A percentile compares a stretch with the other conserved stretches of the same genome.
phyloP scores from a whole-genome alignment of 2,888 invertebrate genomes.

The Dynastes maya region DNA sequence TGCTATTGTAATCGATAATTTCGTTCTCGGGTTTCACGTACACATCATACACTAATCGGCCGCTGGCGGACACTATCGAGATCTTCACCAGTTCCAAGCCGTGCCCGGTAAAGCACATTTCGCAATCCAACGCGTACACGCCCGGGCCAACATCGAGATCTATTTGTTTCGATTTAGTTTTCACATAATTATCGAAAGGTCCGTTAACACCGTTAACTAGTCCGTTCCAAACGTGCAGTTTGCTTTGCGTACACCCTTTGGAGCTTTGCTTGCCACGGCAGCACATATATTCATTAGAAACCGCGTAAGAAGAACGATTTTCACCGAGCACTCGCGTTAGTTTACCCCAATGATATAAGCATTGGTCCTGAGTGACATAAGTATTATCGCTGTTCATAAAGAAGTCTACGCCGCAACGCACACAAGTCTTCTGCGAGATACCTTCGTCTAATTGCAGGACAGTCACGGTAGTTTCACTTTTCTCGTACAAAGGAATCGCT shows the following conservation, averaged over 20 bases:
- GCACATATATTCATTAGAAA: slow-evolving; percentile 74
- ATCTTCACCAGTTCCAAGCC: slow-evolving; percentile 92
- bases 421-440: slow-evolving; percentile 70
- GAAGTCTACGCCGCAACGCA: slow-evolving; percentile 83
- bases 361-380: slow-evolving; percentile 82
- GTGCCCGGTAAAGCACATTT: slow-evolving; percentile 94
- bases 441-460: slow-evolving; percentile 11
- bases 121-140: slow-evolving; percentile 93
- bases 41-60: slow-evolving; percentile 85
- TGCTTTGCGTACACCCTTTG: slow-evolving; percentile 78
- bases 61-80: slow-evolving; percentile 85
- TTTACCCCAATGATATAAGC: slow-evolving; percentile 93
- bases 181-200: slow-evolving; percentile 79
- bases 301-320: background rate
- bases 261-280: slow-evolving; percentile 73
- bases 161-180: slow-evolving; percentile 70
- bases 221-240: slow-evolving; percentile 86
- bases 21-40: slow-evolving; percentile 87
- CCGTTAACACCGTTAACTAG: slow-evolving; percentile 81
- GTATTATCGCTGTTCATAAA: slow-evolving; percentile 80
- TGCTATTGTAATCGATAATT: slow-evolving; percentile 94
- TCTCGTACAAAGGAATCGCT: slow-evolving; percentile 27
- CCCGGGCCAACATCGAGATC: slow-evolving; percentile 71
- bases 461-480: slow-evolving; percentile 32
- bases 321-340: slow-evolving; percentile 69